These are phyloP conservation scores for Notocelia uddmanniana DNA, from an alignment of 2,888 invertebrate genomes.

Conservation along the genomic window DNA sequence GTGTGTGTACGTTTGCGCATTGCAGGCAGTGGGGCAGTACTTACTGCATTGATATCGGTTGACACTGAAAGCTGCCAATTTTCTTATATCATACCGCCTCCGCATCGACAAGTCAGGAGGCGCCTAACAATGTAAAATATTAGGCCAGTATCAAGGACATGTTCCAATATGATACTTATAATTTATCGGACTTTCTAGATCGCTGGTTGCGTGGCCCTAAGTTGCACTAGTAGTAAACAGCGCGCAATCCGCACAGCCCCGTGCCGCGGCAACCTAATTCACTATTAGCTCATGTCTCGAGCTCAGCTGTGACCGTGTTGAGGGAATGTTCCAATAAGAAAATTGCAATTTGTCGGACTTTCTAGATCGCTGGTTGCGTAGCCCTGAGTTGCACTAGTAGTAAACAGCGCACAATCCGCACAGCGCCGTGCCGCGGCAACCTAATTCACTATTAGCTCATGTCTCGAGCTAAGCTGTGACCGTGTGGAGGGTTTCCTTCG, in stretches of 20 bases:
- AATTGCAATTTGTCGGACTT: neutral
- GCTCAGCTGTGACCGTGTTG: slow-evolving; percentile 23
- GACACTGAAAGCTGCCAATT: no score
- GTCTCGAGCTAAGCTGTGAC: slow-evolving; percentile 39
- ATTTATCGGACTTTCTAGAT: neutral
- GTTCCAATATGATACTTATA: neutral
- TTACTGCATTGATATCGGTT: no score
- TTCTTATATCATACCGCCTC: no score
- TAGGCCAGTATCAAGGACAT: no score
- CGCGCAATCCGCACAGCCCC: slow-evolving; percentile 31
- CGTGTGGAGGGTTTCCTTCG: slow-evolving; percentile 9
- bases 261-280: slow-evolving; percentile 38
- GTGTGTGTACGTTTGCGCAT: no score
- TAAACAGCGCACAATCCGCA: slow-evolving; percentile 41
- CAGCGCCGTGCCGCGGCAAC: slow-evolving; percentile 37
- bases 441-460: slow-evolving; percentile 47
- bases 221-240: slow-evolving; percentile 36
- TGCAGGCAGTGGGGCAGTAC: no score
- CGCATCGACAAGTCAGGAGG: no score
- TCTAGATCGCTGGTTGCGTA: slow-evolving; percentile 14
- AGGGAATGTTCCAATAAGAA: no score
- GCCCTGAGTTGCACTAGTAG: slow-evolving; percentile 16
- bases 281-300: slow-evolving; percentile 47
- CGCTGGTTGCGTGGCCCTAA: slow-evolving; percentile 17
- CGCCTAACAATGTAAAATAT: no score